Conservation (phyloP, 2,888 invertebrate genomes). For the Tridacna gigas region DNA sequence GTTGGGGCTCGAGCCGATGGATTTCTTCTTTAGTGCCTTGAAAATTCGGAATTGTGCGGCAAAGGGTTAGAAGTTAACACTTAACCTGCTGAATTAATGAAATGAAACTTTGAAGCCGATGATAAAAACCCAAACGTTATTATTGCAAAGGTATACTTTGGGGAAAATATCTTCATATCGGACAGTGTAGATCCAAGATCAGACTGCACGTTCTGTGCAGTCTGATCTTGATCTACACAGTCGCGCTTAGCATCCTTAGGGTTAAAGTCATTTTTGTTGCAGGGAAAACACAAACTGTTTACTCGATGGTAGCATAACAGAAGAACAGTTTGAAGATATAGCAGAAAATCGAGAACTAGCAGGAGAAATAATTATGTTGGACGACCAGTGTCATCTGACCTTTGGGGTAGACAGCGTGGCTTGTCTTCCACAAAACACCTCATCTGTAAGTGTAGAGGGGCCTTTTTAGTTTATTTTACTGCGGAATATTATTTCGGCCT, state of each 20-base stretch:
- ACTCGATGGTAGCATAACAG: neutral
- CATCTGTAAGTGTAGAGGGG: neutral
- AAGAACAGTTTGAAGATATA: neutral
- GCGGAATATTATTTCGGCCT: no score
- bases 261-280: no score
- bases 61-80: neutral
- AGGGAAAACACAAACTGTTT: neutral
- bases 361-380: neutral
- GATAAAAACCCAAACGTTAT: no score
- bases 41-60: neutral
- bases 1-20: neutral
- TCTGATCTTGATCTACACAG: neutral
- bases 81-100: no score
- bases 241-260: neutral
- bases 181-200: no score
- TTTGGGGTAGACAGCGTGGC: neutral
- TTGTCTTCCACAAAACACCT: neutral
- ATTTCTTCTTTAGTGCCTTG: no score
- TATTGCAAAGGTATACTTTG: no score
- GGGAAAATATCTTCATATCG: no score
- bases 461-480: neutral
- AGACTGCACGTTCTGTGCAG: no score
- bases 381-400: neutral
- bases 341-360: neutral
- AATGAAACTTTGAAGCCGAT: no score